Base-by-base conservation (phyloP, 1,140 invertebrate species). In the Leptonema lineaticorne region DNA sequence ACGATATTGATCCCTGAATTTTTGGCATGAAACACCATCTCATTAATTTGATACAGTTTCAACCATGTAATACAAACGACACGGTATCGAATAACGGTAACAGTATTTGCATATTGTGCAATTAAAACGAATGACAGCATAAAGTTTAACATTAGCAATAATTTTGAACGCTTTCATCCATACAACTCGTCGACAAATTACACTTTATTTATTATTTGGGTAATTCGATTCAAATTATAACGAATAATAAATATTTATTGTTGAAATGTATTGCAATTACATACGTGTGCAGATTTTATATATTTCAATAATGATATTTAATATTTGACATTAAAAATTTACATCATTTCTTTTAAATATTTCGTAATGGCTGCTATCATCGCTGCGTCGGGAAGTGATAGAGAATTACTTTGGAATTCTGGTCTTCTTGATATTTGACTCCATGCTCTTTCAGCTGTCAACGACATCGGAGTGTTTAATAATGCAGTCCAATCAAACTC, bases 401-500 rank as follows among this genome's bases (percentile, higher is more conserved):
- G 67, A 26, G 74, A 69, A 70, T 80, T 75, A 59, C 77, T 78
- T 69, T 79, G 79, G 73, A 85, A 85, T 72, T 85, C 84, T 73
- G 82, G 83, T 58, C 84, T 75, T 28, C 78, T 74, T 28, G 78
- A 78, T 53, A 85, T 75, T 72, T 86, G 85, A 56, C 78, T 69
- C 81, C 83, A 85, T 48, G 82, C 78, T 45, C 82, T 77, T 68
- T 85, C 83, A 7, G 77, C 72, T 73, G 78, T 85, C 53, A 87
- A 71, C 8, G 84, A 84, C 72, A 87, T 75, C 2, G 84, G 83
- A 63, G 79, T 83, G 65, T 83, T 79, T 18, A 87, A 73, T 69
- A 86, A 78, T 62, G 77, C 74, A 0, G 78, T 74, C 78, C 85
- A 87, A 75, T 87, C 82, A 27, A 85, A 84, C 68, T 76, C 76